Base-by-base conservation (phyloP, 2,888 invertebrate genomes). In the Zhuqinia jingwanae region DNA sequence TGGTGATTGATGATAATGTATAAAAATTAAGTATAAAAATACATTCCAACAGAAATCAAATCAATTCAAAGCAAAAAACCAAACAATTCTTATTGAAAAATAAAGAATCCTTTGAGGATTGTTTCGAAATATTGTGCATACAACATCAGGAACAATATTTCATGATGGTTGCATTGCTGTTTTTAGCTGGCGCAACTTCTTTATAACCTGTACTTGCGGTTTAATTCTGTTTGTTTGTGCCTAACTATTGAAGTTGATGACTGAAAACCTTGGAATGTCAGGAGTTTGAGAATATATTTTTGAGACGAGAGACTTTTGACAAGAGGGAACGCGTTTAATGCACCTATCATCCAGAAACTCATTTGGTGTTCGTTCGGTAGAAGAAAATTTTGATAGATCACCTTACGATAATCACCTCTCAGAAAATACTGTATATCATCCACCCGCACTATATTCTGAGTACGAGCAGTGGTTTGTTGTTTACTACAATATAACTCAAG, bases 221-320 rank as follows among this genome's bases (percentile, higher is more conserved):
- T 65, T 30, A 42, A 30, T n/a, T n/a, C n/a, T n/a, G 8, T 65
- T 30, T n/a, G 6, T 17, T n/a, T 36, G 10, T 42, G 65, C 65
- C 42, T 42, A n/a, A 42, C 65, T 30, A 27, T 22, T 20, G 10
- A 56, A 60, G 27, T 2, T 70, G 45, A 45, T 22, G 76, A 58
- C 30, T 56, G n/a, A 56, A 76, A 58, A 76, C 76, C 76, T 76
- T 76, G 76, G 76, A 76, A 56, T 76, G 76, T 76, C 76, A 76
- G 10, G 56, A 76, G 76, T 76, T 36, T 36, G 22, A 56, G n/a
- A 36, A 42, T 17, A 70, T 15, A 47, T 70, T 17, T 13, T 22
- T 70, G 45, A 15, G 60, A 60, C 27, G 60, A 60, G 27, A 25
- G n/a, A 15, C 42, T 36, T 70, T 47, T 70, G 70, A 70, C 70